phyloP scores from a whole-genome alignment of 2,888 invertebrate genomes.

The Zonitis immaculata region DNA sequence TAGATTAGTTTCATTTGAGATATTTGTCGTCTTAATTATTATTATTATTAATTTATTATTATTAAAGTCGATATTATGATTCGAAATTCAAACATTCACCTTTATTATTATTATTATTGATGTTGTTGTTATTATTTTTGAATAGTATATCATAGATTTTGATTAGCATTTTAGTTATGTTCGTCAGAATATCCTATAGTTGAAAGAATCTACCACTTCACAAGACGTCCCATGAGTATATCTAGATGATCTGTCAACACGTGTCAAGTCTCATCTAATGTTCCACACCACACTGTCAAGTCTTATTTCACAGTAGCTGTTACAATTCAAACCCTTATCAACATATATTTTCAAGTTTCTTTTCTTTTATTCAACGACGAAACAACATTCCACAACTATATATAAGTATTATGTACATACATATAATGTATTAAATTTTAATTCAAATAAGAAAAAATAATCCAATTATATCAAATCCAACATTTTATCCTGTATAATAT shows the following conservation, averaged over 20 bases:
- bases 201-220: background rate
- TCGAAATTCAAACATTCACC: too few relatives aligned
- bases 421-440: too few relatives aligned
- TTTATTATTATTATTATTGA: too few relatives aligned
- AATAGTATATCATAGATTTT: background rate
- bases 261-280: conserved; percentile 34
- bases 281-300: conserved; percentile 22
- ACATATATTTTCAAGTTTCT: conserved; percentile 12
- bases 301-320: conserved; percentile 23
- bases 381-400: conserved; percentile 1
- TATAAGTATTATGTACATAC: too few relatives aligned
- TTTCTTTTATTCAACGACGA: conserved; percentile 5
- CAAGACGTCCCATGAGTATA: conserved; percentile 29
- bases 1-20: background rate
- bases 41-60: background rate
- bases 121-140: too few relatives aligned
- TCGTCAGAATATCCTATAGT: background rate
- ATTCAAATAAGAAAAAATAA: conserved; percentile 5
- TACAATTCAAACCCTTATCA: conserved; percentile 21
- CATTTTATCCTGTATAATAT: too few relatives aligned
- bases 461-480: too few relatives aligned
- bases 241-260: conserved; percentile 35
- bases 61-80: too few relatives aligned
- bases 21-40: background rate
- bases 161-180: background rate